Base-by-base conservation (phyloP, 2,113 vertebrate genomes). In the Hymenochirus boettgeri region DNA sequence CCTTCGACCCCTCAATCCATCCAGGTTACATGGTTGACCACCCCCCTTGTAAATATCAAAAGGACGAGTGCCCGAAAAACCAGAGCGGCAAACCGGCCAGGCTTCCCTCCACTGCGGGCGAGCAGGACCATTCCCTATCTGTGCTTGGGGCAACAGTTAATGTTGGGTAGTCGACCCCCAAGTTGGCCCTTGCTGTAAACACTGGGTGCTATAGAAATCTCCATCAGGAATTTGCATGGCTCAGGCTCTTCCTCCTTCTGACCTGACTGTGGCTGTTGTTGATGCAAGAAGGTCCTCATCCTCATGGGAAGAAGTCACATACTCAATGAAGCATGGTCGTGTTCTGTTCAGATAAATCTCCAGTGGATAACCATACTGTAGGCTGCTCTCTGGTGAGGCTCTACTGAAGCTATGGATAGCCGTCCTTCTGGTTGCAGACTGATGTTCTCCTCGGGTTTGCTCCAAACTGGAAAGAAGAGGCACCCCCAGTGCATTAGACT, bases 21-120 rank as follows among this genome's bases (percentile, higher is more conserved):
- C 64, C 46, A 67, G 56, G 58, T 67, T 1, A 67, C 64, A 4
- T 48, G 47, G 47, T 67, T 67, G 6, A 67, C 64, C 64, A 67
- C 64, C 64, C 7, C 56, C 31, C 46, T 59, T 67, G 47, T 67
- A 67, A n/a, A 59, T 26, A 18, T 67, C 64, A n/a, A 59, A 67
- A 2, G 64, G 64, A 67, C 64, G 2, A 67, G 24, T 7, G 64
- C 64, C 3, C 64, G 64, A n/a, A 67, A 67, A 0, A 67, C 56
- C 3, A 67, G 56, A 27, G 64, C 64, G 1, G 64, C 64, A 10
- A 67, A 67, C 29, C 64, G 25, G 6, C 64, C 64, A 3, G 64
- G 56, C n/a, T 59, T 67, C 17, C 64, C 47, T 1, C 27, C 56
- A 19, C 64, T 58, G 4, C 18, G 47, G n/a, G 47, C 56, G 59